These are phyloP conservation scores for Trachemys scripta DNA, from an alignment of 2,113 vertebrate genomes.

Conservation along the genomic window DNA sequence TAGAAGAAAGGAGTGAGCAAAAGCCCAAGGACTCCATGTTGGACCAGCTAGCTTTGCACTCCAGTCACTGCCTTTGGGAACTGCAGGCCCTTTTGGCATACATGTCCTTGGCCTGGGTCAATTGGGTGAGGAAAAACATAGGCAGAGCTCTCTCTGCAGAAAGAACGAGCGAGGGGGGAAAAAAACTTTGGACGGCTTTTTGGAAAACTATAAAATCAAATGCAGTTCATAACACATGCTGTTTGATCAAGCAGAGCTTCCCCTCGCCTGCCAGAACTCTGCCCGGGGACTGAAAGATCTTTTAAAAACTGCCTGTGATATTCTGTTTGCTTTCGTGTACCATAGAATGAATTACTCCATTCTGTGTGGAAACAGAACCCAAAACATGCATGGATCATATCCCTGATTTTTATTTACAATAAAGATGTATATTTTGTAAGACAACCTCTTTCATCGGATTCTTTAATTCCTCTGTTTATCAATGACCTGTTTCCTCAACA, in stretches of 20 bases:
- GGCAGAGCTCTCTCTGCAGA: slow-evolving; percentile 11
- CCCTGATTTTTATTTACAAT: slow-evolving; percentile 10
- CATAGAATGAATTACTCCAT: slow-evolving; percentile 34
- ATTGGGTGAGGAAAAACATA: slow-evolving; percentile 52
- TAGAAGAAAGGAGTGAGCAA: slow-evolving; percentile 1
- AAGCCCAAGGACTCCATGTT: neutral
- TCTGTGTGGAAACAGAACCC: neutral
- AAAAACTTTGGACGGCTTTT: slow-evolving; percentile 65
- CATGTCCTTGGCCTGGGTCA: slow-evolving; percentile 27
- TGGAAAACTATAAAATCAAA: slow-evolving; percentile 78
- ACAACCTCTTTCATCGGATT: neutral
- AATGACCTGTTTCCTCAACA: slow-evolving; percentile 36
- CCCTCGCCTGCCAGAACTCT: slow-evolving; percentile 41
- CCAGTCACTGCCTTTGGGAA: neutral
- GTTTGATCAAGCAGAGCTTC: slow-evolving; percentile 70
- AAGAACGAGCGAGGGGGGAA: neutral
- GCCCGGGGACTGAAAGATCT: slow-evolving; percentile 51
- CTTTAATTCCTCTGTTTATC: slow-evolving; percentile 33
- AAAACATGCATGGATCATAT: neutral
- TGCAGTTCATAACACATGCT: slow-evolving; percentile 69
- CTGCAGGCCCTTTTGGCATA: slow-evolving; percentile 39
- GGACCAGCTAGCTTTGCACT: neutral
- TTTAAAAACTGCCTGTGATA: slow-evolving; percentile 38
- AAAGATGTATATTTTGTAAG: neutral
- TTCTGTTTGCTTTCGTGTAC: slow-evolving; percentile 49